phyloP scores from a whole-genome alignment of 2,888 invertebrate genomes.

The Chalcosyrphus nemorum region DNA sequence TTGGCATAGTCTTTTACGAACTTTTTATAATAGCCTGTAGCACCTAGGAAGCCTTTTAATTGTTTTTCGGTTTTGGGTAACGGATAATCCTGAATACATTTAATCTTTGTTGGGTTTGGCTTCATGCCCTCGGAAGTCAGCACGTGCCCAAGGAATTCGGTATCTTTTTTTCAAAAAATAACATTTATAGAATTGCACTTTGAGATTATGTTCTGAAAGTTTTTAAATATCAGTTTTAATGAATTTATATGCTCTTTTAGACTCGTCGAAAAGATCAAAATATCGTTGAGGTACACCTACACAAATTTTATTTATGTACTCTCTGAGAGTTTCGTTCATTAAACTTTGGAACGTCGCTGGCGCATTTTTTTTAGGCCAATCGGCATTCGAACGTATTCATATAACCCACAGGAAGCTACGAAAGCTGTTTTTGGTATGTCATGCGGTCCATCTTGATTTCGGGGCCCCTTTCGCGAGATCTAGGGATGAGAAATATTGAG shows the following conservation, averaged over 20 bases:
- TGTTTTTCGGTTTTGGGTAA: not conserved
- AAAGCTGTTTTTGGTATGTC: not conserved
- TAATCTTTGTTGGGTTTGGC: not conserved
- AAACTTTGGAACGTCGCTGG: not conserved
- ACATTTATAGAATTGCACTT: too few relatives aligned
- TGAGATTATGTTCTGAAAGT: too few relatives aligned
- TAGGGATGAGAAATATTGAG: not conserved
- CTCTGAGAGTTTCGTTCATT: not conserved
- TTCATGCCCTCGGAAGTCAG: not conserved
- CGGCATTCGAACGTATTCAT: not conserved
- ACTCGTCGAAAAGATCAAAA: too few relatives aligned
- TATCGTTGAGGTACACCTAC: not conserved
- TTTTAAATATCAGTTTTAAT: too few relatives aligned
- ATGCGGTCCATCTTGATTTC: too few relatives aligned
- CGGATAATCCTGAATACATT: not conserved
- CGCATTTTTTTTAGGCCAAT: constrained; percentile 43
- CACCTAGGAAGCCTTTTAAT: not conserved
- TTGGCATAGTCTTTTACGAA: not conserved
- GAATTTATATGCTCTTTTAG: too few relatives aligned
- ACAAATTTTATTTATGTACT: not conserved
- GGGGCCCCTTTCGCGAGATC: not conserved
- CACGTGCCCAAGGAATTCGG: too few relatives aligned
- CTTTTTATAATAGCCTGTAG: not conserved
- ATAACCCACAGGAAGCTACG: not conserved
- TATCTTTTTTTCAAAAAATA: too few relatives aligned